Evolutionary conservation across 1,140 invertebrate species (phyloP).

Genomic region (Polyergus mexicanus): DNA sequence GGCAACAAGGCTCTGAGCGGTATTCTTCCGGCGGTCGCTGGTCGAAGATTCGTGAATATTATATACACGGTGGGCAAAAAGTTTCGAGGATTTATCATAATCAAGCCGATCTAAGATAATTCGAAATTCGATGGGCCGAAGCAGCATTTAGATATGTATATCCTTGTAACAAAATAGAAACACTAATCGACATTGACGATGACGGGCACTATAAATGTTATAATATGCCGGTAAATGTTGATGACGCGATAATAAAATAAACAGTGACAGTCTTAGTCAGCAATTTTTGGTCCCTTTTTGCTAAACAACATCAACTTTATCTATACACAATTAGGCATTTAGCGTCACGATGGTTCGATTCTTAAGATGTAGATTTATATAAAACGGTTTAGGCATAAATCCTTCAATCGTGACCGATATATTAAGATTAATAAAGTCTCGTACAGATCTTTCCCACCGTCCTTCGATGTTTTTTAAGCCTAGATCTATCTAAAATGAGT

Average conservation of each 20-base stretch:
- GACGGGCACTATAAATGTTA: slow-evolving; percentile 7
- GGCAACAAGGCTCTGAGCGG: not conserved
- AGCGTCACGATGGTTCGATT: not conserved
- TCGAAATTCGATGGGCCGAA: no score
- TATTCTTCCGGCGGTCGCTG: not conserved
- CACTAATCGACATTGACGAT: not conserved
- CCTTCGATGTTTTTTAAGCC: not conserved
- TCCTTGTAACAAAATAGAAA: not conserved
- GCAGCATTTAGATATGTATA: not conserved
- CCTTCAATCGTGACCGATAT: not conserved
- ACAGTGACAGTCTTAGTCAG: slow-evolving; percentile 16
- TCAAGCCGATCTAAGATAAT: not conserved
- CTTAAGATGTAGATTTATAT: not conserved
- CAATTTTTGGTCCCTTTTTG: slow-evolving; percentile 50
- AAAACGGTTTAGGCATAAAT: not conserved
- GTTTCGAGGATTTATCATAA: not conserved
- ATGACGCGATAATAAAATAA: slow-evolving; percentile 15
- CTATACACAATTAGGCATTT: not conserved
- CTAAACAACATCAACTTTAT: slow-evolving; percentile 11
- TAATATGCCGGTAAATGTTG: not conserved
- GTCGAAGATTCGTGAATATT: slow-evolving; percentile 7
- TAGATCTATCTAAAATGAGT: not conserved
- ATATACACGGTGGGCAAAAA: slow-evolving; percentile 7
- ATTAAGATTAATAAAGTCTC: not conserved
- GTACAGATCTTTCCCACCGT: no score